These are phyloP conservation scores for Pseudorectes ferrugineus DNA, from an alignment of 2,113 vertebrate genomes.

Conservation along the genomic window DNA sequence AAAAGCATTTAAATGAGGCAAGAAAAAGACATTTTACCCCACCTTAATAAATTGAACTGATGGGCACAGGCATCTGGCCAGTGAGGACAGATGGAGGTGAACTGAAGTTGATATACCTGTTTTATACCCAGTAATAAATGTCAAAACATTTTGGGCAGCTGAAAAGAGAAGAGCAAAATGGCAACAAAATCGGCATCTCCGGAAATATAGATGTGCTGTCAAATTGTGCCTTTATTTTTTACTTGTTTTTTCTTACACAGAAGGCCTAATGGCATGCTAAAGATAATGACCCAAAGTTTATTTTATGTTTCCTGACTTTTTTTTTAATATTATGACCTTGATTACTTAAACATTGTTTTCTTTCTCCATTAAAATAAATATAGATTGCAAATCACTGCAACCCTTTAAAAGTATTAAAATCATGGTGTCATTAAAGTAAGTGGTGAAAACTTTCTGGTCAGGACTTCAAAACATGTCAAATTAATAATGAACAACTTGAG, in stretches of 20 bases:
- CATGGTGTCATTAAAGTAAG: conserved; percentile 20
- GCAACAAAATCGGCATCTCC: not conserved
- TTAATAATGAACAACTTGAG: conserved; percentile 7
- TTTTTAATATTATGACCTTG: not conserved
- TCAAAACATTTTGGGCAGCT: not conserved
- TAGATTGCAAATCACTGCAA: not conserved
- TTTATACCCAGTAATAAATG: not conserved
- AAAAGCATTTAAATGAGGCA: not conserved
- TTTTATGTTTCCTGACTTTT: not conserved
- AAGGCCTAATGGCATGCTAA: not conserved
- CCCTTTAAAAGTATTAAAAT: conserved; percentile 8
- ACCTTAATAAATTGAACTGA: not conserved
- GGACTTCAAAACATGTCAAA: conserved; percentile 27
- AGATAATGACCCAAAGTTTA: not conserved
- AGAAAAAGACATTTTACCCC: not conserved
- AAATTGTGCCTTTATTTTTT: not conserved
- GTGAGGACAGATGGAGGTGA: not conserved
- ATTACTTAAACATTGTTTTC: conserved; percentile 27
- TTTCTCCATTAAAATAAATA: conserved; percentile 43
- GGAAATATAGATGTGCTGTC: not conserved
- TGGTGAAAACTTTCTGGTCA: conserved; percentile 24
- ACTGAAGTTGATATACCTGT: not conserved
- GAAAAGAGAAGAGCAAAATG: not conserved
- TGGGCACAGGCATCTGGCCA: not conserved
- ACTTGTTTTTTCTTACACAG: not conserved